Percentiles rank a stretch among this genome's conserved stretches.
Evolutionary conservation across 2,797 vertebrate genomes (phyloP).

Genomic region (Catamblyrhynchus diadema): DNA sequence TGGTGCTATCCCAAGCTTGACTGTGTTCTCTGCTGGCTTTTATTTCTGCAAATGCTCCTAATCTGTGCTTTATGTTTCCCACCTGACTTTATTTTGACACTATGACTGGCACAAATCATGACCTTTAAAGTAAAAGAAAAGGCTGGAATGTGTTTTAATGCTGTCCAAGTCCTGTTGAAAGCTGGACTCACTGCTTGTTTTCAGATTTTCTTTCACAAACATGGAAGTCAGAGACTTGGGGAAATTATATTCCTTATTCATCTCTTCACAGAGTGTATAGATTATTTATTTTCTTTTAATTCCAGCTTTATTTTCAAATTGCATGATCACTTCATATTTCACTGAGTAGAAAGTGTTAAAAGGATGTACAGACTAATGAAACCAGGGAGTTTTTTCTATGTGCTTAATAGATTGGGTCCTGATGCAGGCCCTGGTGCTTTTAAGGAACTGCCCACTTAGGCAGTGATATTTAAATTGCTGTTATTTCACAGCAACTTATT

Average conservation of each 20-base stretch:
- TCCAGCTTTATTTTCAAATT: background rate
- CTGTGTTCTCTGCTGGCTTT: background rate
- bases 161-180: background rate
- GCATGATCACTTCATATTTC: background rate
- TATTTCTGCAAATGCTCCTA: background rate
- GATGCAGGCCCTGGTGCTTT: background rate
- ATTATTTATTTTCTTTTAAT: background rate
- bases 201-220: background rate
- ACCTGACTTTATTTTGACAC: background rate
- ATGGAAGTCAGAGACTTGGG: background rate
- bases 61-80: background rate
- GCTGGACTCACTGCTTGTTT: background rate
- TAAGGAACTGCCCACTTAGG: background rate
- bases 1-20: background rate
- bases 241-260: background rate
- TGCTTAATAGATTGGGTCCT: background rate
- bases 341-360: background rate
- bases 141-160: background rate
- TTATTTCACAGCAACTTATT: background rate
- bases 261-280: background rate
- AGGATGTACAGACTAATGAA: background rate
- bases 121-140: background rate
- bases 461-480: background rate
- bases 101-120: background rate
- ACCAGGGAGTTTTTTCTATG: background rate